A percentile compares a stretch with the other conserved stretches of the same genome.
Evolutionary conservation across 2,113 vertebrate species (phyloP).

Genomic region (Lasiurus borealis): DNA sequence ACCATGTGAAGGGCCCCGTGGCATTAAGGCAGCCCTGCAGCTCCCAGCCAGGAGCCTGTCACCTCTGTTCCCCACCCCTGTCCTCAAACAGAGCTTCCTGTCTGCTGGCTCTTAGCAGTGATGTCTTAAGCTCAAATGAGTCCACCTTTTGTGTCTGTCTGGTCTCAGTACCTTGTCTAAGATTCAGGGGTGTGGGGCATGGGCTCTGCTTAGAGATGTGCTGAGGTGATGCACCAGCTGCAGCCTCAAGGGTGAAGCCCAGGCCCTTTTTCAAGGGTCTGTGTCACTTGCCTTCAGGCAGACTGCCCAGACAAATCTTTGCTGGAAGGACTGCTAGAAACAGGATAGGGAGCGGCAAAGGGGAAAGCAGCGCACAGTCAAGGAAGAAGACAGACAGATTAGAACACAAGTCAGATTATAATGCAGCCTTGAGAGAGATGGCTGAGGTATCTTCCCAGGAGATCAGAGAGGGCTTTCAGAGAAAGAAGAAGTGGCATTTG

Average conservation of each 20-base stretch:
- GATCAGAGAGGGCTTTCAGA: neutral
- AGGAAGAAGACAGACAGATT: neutral
- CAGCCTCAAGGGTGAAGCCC: neutral
- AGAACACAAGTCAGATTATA: neutral
- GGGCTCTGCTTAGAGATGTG: neutral
- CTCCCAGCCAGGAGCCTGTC: slow-evolving; percentile 49
- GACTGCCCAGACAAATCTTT: neutral
- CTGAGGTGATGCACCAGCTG: neutral
- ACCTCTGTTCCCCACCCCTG: slow-evolving; percentile 14
- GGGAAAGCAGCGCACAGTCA: neutral
- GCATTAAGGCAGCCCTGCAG: neutral
- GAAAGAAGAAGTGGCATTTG: neutral
- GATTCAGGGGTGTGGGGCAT: neutral
- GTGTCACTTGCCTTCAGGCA: neutral
- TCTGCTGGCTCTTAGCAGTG: neutral
- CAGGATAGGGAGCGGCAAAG: too few species aligned
- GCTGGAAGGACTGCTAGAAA: neutral
- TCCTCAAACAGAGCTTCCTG: slow-evolving; percentile 22
- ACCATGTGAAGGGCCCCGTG: neutral
- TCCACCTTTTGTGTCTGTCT: neutral
- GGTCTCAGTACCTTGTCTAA: neutral
- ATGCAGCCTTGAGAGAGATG: neutral
- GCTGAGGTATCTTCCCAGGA: neutral
- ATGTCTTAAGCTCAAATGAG: neutral
- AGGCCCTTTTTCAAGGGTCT: neutral